Evolutionary conservation across 2,888 invertebrate species (phyloP).

Genomic region (Eulithis prunata): DNA sequence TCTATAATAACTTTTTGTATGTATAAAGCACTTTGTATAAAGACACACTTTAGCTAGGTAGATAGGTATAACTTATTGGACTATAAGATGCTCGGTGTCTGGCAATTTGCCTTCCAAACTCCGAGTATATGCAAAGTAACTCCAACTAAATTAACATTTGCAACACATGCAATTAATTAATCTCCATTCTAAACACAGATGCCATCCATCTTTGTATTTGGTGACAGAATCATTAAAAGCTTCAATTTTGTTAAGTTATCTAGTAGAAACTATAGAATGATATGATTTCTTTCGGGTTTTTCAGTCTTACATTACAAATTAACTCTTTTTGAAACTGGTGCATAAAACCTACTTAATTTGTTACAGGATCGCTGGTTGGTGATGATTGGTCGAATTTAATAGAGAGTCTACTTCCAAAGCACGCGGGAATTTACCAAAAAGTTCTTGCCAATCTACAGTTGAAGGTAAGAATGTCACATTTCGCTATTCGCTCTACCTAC

Average conservation of each 20-base stretch:
- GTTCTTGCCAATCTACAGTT: slow-evolving; percentile 75
- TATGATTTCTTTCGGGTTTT: no score
- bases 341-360: slow-evolving; percentile 7
- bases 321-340: no score
- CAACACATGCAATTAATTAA: slow-evolving; percentile 16
- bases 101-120: slow-evolving; percentile 11
- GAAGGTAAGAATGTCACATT: slow-evolving; percentile 56
- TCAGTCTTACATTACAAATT: no score
- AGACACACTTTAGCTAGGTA: no score
- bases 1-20: no score
- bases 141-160: slow-evolving; percentile 23
- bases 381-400: slow-evolving; percentile 85
- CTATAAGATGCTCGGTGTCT: neutral
- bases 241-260: no score
- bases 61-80: neutral
- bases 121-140: slow-evolving; percentile 7
- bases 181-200: neutral
- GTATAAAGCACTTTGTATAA: no score
- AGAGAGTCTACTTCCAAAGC: slow-evolving; percentile 82
- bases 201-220: slow-evolving; percentile 1
- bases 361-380: slow-evolving; percentile 82
- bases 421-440: slow-evolving; percentile 76
- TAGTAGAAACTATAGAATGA: no score
- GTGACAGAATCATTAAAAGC: neutral
- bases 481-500: neutral